Percentiles rank a stretch among this genome's conserved stretches.
These are phyloP conservation scores for Dendrolimus punctatus DNA, from an alignment of 1,140 invertebrate genomes.

Conservation along the genomic window DNA sequence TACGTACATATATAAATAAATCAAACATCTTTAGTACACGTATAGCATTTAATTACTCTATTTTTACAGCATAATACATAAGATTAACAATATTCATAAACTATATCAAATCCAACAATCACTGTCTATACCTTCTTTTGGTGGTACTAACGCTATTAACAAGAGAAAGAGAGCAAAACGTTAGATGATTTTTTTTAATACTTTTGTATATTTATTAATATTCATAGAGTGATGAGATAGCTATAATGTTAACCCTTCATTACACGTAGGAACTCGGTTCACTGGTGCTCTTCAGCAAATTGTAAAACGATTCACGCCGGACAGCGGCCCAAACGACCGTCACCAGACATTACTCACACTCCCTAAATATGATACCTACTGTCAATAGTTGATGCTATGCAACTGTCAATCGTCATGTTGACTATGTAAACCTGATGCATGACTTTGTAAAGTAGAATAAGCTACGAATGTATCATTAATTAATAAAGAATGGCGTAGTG, in stretches of 20 bases:
- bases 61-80: slow-evolving; percentile 60
- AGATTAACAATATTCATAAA: slow-evolving; percentile 72
- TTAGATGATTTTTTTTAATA: slow-evolving; percentile 45
- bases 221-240: slow-evolving; percentile 38
- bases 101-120: slow-evolving; percentile 72
- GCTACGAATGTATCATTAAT: slow-evolving; percentile 31
- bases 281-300: slow-evolving; percentile 13
- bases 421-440: slow-evolving; percentile 10
- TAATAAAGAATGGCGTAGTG: slow-evolving; percentile 50
- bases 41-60: slow-evolving; percentile 71
- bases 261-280: slow-evolving; percentile 49
- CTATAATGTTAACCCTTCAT: slow-evolving; percentile 32
- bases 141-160: slow-evolving; percentile 66
- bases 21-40: slow-evolving; percentile 62
- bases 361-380: neutral
- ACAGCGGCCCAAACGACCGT: slow-evolving; percentile 1
- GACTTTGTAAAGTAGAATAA: slow-evolving; percentile 44
- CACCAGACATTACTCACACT: neutral
- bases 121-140: slow-evolving; percentile 61
- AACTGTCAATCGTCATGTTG: neutral
- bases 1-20: slow-evolving; percentile 44
- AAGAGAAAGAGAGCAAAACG: slow-evolving; percentile 59
- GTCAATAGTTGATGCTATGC: neutral
- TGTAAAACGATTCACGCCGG: neutral
- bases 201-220: slow-evolving; percentile 34